Percentiles rank a stretch among this genome's conserved stretches.
These are phyloP conservation scores for Callosobruchus maculatus DNA, from an alignment of 2,888 invertebrate genomes.

Conservation along the genomic window DNA sequence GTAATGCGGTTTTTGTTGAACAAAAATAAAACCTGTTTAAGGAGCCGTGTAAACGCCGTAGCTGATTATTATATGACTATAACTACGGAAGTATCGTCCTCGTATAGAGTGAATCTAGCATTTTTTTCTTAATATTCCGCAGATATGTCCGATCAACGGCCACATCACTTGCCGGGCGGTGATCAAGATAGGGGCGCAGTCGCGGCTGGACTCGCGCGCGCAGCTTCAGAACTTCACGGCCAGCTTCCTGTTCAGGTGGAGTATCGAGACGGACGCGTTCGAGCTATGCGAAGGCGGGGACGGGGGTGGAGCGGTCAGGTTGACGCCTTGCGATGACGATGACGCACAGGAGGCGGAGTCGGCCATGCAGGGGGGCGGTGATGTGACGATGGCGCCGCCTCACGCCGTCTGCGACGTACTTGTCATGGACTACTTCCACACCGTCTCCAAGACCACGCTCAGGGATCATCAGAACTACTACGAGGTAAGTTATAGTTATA, in stretches of 20 bases:
- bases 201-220: slow-evolving; percentile 31
- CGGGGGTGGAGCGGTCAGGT: neutral
- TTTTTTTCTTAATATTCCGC: too few relatives aligned
- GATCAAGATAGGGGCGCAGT: slow-evolving; percentile 46
- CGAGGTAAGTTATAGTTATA: slow-evolving; percentile 29
- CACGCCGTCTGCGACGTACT: slow-evolving; percentile 28
- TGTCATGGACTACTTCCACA: slow-evolving; percentile 38
- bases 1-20: too few relatives aligned
- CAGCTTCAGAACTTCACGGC: slow-evolving; percentile 40
- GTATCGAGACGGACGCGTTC: slow-evolving; percentile 43
- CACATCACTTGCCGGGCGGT: slow-evolving; percentile 47
- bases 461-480: slow-evolving; percentile 44
- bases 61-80: too few relatives aligned
- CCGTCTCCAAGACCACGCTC: slow-evolving; percentile 35
- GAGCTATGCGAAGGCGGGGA: slow-evolving; percentile 17
- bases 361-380: neutral
- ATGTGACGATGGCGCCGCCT: neutral
- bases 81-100: too few relatives aligned
- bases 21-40: too few relatives aligned
- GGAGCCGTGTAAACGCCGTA: too few relatives aligned
- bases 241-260: slow-evolving; percentile 46
- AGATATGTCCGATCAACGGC: slow-evolving; percentile 49
- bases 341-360: neutral
- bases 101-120: neutral
- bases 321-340: neutral